Conservation (phyloP, 2,113 vertebrate genomes). For the Cricetomys ansorgei region DNA sequence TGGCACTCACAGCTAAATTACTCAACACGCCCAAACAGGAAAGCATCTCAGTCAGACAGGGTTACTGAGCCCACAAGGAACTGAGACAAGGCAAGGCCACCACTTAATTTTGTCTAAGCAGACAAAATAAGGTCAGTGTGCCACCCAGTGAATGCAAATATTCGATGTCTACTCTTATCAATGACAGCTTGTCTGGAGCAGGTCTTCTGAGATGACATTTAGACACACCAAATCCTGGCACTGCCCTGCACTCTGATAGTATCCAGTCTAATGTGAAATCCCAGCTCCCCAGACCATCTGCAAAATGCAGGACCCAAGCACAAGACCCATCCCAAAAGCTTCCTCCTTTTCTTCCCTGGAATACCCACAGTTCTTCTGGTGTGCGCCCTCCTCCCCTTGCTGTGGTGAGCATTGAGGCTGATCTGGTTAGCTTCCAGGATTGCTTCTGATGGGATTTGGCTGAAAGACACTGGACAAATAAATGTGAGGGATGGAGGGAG, state of each 20-base stretch:
- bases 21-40: background rate
- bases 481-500: background rate
- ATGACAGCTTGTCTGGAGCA: background rate
- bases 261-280: background rate
- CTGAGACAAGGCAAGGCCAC: constrained; percentile 16
- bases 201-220: background rate
- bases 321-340: background rate
- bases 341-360: background rate
- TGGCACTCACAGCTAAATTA: too few species aligned
- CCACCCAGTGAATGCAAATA: background rate
- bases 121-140: constrained; percentile 11
- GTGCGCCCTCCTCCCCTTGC: background rate
- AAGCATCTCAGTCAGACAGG: background rate
- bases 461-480: background rate
- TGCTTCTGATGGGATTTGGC: background rate
- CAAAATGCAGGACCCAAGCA: background rate
- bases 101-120: constrained; percentile 38
- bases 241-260: background rate
- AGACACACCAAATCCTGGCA: background rate
- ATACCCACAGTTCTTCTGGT: background rate
- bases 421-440: background rate
- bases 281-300: background rate
- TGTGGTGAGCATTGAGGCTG: background rate
- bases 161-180: background rate
- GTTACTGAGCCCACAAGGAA: background rate